phyloP scores from a whole-genome alignment of 2,113 vertebrate species.

The Pelecanoides urinatrix region DNA sequence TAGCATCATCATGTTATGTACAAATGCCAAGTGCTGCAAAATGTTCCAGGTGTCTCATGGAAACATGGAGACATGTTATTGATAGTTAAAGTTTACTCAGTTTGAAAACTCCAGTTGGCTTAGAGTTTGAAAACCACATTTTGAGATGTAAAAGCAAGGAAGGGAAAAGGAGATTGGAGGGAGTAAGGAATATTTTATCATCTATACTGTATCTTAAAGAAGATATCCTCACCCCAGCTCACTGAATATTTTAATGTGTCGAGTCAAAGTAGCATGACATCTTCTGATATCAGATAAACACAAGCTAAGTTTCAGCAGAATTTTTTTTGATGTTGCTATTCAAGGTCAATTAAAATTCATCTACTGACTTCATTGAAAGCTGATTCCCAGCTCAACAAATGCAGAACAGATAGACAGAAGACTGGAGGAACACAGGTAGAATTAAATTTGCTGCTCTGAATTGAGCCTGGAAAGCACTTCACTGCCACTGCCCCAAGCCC shows the following conservation, averaged over 20 bases:
- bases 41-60: not conserved
- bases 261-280: not conserved
- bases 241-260: not conserved
- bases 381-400: not conserved
- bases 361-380: not conserved
- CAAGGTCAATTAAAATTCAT: not conserved
- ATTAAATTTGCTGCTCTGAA: not conserved
- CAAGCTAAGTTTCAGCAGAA: not conserved
- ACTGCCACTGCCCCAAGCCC: not conserved
- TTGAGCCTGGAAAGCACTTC: not conserved
- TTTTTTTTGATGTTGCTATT: not conserved
- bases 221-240: not conserved
- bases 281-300: not conserved
- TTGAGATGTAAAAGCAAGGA: not conserved
- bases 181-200: not conserved
- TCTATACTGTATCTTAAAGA: not conserved
- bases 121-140: not conserved
- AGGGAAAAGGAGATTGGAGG: not conserved
- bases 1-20: not conserved
- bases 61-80: not conserved
- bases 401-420: not conserved
- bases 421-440: not conserved
- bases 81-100: not conserved
- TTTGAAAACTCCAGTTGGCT: not conserved
- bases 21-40: not conserved